Base-by-base conservation (phyloP, 1,140 invertebrate species). In the Zaprionus camerounensis region DNA sequence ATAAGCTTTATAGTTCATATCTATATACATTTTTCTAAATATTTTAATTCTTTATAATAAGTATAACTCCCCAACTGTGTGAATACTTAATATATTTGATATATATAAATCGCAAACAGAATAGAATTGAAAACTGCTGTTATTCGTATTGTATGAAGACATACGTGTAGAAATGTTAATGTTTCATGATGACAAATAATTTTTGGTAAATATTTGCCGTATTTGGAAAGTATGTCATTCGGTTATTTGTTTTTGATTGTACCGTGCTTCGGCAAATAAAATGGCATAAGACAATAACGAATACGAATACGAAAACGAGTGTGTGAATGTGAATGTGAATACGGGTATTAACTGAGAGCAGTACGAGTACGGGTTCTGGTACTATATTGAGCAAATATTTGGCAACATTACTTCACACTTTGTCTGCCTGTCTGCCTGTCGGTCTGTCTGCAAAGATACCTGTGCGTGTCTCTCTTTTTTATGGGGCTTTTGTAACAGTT, bases 151-250 rank as follows among this genome's bases (percentile, higher is more conserved):
- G 13, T 31, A 12, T 31, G 13, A 9, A 13, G 24, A 61, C 58
- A 62, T 31, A 11, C 22, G 24, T 11, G 15, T 28, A 20, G 26
- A 44, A 24, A 58, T 38, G 26, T 53, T 17, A n/a, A 55, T 56
- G 53, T 75, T 22, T 51, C 31, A 31, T n/a, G 61, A 55, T 66
- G 68, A 71, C 56, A 76, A 76, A 76, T 59, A 76, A 70, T 44
- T 61, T 71, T 76, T 65, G 68, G 68, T 62, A 71, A 76, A 76
- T 76, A 76, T 76, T 76, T 76, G 68, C 58, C 61, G 59, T 56
- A 68, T 61, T 73, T 68, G 17, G 57, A 73, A 73, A 73, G 71
- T 73, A 61, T 73, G 71, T 73, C 71, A 73, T 31, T 34, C 22
- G 9, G 17, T 44, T 75, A 75, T 75, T 71, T 75, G 53, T 53